Evolutionary conservation across 2,888 invertebrate genomes (phyloP), one percentile per base, ranked within the genome.

Genomic region (Mongoloraphidia duomilia): DNA sequence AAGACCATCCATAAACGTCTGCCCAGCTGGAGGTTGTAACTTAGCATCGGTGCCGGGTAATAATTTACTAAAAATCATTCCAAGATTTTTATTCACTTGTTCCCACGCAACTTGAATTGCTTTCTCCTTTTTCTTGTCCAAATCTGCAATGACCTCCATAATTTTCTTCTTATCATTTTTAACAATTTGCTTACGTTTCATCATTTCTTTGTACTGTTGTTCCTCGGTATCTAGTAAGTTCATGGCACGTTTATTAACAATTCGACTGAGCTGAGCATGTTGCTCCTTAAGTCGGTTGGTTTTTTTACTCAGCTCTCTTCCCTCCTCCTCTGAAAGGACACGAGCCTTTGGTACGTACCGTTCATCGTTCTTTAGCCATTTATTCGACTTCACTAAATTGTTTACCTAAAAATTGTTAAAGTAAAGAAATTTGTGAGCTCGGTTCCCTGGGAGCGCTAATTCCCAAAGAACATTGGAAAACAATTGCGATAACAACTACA

Each of bases 41-140:
- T 82, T 79, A 0, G 96, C 95, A 58, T 84, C 76, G 0, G 96
- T 87, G 1, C 94, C 95, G 2, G 94, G 92, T 57, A 98, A 72
- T 53, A 98, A 72, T 2, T 88, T 83, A 53, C 82, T 80, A 70
- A 97, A 97, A 64, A 98, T 98, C 34, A 89, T 85, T 9, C 91
- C 89, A 67, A 98, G 97, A 72, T 97, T 95, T 62, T 77, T 74
- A 63, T 92, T 92, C 0, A 98, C 93, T 60, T 82, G 81, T 56
- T 80, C 77, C 76, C 88, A 90, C 3, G 97, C 96, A 47, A 79
- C 72, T 47, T 80, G 70, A 12, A 97, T 70, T 9, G 90, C 86
- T 54, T 77, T 76, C 60, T 84, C 83, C 67, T 97, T 97, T 70
- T 93, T 89, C 59, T 84, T 81, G 66, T 98, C 97, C 62, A 97